These are phyloP conservation scores for Mionectes olivaceus DNA, from an alignment of 2,797 vertebrate species.

Conservation along the genomic window DNA sequence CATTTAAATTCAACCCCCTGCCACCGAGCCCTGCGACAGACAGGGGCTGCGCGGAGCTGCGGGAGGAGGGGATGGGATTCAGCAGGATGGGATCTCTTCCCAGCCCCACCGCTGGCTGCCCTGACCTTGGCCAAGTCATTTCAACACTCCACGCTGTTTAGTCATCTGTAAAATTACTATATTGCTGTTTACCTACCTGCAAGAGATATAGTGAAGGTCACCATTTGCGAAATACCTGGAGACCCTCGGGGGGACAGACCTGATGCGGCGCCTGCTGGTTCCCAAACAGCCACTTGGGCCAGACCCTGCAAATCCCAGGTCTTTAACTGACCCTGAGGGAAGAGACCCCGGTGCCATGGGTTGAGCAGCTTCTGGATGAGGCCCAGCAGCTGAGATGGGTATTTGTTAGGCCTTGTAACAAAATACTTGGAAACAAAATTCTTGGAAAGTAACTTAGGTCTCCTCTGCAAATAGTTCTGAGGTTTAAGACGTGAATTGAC, in stretches of 20 bases:
- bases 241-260: background rate
- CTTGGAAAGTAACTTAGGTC: background rate
- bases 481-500: background rate
- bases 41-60: background rate
- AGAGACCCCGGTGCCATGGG: background rate
- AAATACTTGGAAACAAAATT: background rate
- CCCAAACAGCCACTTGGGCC: background rate
- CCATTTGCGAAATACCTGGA: background rate
- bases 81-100: background rate
- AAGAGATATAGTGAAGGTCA: conserved; percentile 23
- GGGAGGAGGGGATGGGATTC: background rate
- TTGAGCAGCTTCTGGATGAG: background rate
- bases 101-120: background rate
- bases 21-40: background rate
- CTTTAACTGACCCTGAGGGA: background rate
- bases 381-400: background rate
- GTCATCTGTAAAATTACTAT: conserved; percentile 58
- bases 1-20: conserved; percentile 38
- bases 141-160: background rate
- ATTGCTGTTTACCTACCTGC: conserved; percentile 16
- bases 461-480: background rate
- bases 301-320: rapidly evolving
- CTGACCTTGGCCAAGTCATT: conserved; percentile 48
- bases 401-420: background rate
- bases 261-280: background rate